Evolutionary conservation across 2,888 invertebrate genomes (phyloP).

Genomic region (Lochmaea crataegi): DNA sequence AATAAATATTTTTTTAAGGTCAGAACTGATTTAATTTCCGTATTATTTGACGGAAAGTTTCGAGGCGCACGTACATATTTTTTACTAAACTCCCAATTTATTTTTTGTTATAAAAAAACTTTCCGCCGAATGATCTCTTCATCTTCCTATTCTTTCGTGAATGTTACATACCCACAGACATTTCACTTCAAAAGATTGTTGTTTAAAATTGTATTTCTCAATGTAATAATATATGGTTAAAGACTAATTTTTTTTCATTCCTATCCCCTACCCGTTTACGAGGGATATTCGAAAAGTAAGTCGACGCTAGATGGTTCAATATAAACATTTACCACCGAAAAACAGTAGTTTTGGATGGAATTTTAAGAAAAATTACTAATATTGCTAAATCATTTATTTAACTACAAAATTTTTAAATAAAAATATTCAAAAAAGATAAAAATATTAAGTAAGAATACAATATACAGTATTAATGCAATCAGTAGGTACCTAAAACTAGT

Average conservation of each 20-base stretch:
- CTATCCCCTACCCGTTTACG: not conserved
- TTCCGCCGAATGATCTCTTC: not conserved
- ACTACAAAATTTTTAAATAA: slow-evolving; percentile 6
- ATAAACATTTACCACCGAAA: too few species aligned
- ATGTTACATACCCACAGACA: slow-evolving; percentile 15
- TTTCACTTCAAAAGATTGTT: slow-evolving; percentile 30
- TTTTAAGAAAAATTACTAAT: not conserved
- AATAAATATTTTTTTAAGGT: not conserved
- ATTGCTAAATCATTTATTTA: slow-evolving; percentile 14
- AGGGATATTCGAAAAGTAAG: not conserved
- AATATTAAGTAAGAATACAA: slow-evolving; percentile 11
- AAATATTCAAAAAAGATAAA: slow-evolving; percentile 9
- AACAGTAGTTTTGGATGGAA: not conserved
- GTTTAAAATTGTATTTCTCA: slow-evolving; percentile 43
- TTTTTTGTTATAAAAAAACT: not conserved
- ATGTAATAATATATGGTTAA: slow-evolving; percentile 46
- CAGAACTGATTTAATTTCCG: not conserved
- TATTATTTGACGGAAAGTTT: slow-evolving; percentile 12
- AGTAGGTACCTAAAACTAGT: slow-evolving; percentile 11
- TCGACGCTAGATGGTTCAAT: too few species aligned
- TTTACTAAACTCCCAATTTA: not conserved
- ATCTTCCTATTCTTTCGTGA: slow-evolving; percentile 9
- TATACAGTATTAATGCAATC: slow-evolving; percentile 11
- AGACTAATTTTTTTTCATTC: slow-evolving; percentile 27
- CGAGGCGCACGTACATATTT: not conserved